Percentiles rank a stretch among this genome's conserved stretches.
Evolutionary conservation across 2,113 vertebrate genomes (phyloP).

Genomic region (Platanista minor): DNA sequence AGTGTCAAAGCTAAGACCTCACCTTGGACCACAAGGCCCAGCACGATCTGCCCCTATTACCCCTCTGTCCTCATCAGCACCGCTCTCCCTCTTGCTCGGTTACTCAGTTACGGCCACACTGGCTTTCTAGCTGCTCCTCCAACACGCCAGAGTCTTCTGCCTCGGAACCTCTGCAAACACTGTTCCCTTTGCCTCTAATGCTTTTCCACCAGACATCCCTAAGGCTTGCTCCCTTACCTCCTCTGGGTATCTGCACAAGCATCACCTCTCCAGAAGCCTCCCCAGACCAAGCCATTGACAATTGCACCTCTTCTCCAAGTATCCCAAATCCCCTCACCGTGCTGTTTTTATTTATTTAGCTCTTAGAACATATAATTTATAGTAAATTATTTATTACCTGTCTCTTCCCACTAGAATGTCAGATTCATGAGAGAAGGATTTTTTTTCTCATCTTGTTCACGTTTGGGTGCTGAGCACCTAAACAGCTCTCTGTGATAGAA

Average conservation of each 20-base stretch:
- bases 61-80: neutral
- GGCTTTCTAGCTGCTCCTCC: neutral
- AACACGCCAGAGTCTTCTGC: neutral
- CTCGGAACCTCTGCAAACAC: neutral
- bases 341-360: neutral
- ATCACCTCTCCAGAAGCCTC: neutral
- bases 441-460: neutral
- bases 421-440: neutral
- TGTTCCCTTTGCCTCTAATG: neutral
- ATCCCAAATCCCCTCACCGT: neutral
- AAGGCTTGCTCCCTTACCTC: neutral
- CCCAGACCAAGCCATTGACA: neutral
- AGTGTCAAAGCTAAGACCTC: neutral
- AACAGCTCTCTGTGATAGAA: neutral
- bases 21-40: accelerated
- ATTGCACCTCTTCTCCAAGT: neutral
- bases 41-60: neutral
- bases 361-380: too few species aligned
- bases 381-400: neutral
- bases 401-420: neutral
- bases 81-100: neutral
- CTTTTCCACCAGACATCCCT: neutral
- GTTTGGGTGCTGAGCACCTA: neutral
- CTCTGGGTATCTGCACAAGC: too few species aligned
- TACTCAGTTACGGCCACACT: neutral